Evolutionary conservation across 2,797 vertebrate species (phyloP), one percentile per base, ranked within the genome.

Genomic region (Mionectes olivaceus): DNA sequence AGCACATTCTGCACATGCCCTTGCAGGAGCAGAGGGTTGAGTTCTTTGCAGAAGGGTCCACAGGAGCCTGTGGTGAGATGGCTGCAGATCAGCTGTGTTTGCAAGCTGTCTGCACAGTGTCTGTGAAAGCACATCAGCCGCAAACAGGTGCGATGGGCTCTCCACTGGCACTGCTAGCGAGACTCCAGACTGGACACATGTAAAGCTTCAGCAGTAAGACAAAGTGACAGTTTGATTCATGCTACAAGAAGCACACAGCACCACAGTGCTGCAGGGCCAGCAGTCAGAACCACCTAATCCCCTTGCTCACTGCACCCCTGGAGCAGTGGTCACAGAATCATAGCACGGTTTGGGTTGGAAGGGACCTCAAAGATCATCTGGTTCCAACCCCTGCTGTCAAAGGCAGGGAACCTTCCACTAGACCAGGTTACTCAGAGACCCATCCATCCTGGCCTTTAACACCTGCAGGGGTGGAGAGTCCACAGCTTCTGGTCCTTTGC

Each of bases 231-330:
- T 3, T 10, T 19, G 24, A 8, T 23, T 80, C 59, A 3, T 22
- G 15, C 6, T 32, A 30, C 27, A 35, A 33, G 49, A 76, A 61
- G 33, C 52, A 47, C 30, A 52, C 17, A 64, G 35, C 39, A 49
- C 21, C 44, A 6, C 0, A 0, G 37, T 1, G 1, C 81, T 46
- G 35, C 3, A 2, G 24, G 35, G 30, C 21, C 69, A 39, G 27
- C 0, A 0, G n/a, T 2, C 11, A 3, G 39, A 71, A 25, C 7
- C 44, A 63, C 21, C 11, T 2, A 67, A 46, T 1, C 10, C 19
- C 16, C 17, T n/a, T 64, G 37, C 17, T 18, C 3, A 0, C 41
- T 39, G 50, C 27, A 27, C 4, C 5, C 41, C 15, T 25, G 1
- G 0, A 70, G 22, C 30, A 56, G 14, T 8, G 7, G 11, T 19